Percentiles rank a stretch among this genome's conserved stretches.
Evolutionary conservation across 1,140 invertebrate genomes (phyloP).

Genomic region (Thaumetopoea pityocampa): DNA sequence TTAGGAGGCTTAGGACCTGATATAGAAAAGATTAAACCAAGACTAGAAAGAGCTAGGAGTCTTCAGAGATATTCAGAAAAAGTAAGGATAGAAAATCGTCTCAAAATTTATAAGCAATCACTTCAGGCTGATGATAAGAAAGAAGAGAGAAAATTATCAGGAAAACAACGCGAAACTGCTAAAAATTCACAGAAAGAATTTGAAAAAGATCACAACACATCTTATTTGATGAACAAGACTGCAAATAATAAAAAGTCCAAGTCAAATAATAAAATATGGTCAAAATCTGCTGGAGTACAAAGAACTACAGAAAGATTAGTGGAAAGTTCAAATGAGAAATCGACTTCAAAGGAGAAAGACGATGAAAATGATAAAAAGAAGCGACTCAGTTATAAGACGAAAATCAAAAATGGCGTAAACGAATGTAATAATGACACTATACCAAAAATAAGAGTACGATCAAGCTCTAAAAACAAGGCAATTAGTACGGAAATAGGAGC

Average conservation of each 20-base stretch:
- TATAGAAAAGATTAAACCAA: slow-evolving; percentile 59
- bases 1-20: slow-evolving; percentile 64
- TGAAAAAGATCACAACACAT: slow-evolving; percentile 27
- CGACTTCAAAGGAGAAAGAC: slow-evolving; percentile 4
- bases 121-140: slow-evolving; percentile 43
- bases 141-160: slow-evolving; percentile 27
- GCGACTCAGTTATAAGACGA: slow-evolving; percentile 6
- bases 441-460: slow-evolving; percentile 21
- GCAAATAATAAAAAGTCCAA: slow-evolving; percentile 28
- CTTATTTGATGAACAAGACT: slow-evolving; percentile 53
- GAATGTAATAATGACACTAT: not conserved
- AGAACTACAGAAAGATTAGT: slow-evolving; percentile 18
- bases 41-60: slow-evolving; percentile 61
- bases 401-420: slow-evolving; percentile 3
- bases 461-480: slow-evolving; percentile 23
- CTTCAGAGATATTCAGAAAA: slow-evolving; percentile 68
- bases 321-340: slow-evolving; percentile 5
- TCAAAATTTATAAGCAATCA: slow-evolving; percentile 59
- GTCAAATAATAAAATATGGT: slow-evolving; percentile 25
- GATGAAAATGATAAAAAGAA: slow-evolving; percentile 14
- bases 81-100: slow-evolving; percentile 60
- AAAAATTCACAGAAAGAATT: slow-evolving; percentile 14
- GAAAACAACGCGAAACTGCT: slow-evolving; percentile 14
- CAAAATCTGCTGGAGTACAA: slow-evolving; percentile 30
- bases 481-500: slow-evolving; percentile 24